Evolutionary conservation across 2,113 vertebrate genomes (phyloP).

Genomic region (Lates calcarifer): DNA sequence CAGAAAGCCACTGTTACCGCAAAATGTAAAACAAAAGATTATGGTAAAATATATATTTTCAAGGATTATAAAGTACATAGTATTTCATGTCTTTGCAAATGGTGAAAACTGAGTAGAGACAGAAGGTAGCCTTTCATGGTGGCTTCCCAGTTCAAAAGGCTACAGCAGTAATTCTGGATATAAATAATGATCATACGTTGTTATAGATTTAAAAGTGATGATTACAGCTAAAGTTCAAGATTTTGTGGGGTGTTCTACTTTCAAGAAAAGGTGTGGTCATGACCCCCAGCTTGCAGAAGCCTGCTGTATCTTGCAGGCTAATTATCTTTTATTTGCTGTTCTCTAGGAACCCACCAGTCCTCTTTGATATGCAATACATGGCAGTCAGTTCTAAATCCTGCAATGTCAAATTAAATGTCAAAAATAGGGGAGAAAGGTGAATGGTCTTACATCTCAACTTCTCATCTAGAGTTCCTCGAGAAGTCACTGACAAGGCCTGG

Average conservation of each 20-base stretch:
- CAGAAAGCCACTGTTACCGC: background rate
- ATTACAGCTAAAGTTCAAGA: background rate
- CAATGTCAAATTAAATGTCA: constrained; percentile 54
- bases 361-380: constrained; percentile 34
- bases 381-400: constrained; percentile 32
- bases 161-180: background rate
- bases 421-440: constrained; percentile 16
- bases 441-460: constrained; percentile 94
- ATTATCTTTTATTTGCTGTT: constrained; percentile 26
- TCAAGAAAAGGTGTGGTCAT: background rate
- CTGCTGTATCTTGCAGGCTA: constrained; percentile 4
- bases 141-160: background rate
- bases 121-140: background rate
- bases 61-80: constrained; percentile 8
- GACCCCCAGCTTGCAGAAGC: background rate
- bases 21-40: constrained; percentile 22
- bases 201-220: background rate
- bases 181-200: background rate
- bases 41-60: background rate
- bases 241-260: background rate
- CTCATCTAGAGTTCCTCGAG: constrained; percentile 96
- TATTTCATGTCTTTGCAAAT: background rate
- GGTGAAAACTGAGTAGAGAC: background rate
- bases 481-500: constrained; percentile 98
- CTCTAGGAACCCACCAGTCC: background rate